Percentiles rank a stretch among this genome's conserved stretches.
Conservation (phyloP, 1,140 invertebrate species). For the Drosophila baimaii region DNA sequence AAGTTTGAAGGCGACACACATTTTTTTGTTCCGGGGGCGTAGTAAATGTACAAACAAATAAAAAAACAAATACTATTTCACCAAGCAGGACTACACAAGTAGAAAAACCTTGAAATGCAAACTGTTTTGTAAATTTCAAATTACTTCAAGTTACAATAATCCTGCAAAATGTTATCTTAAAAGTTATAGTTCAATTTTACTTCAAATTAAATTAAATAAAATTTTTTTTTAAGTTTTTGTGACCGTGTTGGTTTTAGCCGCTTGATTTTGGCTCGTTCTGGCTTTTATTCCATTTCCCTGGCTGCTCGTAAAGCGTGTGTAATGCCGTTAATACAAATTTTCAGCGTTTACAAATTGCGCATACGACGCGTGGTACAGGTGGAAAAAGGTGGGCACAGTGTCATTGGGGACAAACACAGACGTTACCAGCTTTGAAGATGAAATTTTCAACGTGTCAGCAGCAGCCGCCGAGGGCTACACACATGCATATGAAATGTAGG, state of each 20-base stretch:
- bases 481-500: conserved; percentile 12
- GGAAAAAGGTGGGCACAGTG: conserved; percentile 16
- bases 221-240: background rate
- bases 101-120: background rate
- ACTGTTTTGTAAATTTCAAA: background rate
- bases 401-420: conserved; percentile 44
- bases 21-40: conserved; percentile 35
- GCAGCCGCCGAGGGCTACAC: conserved; percentile 49
- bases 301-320: conserved; percentile 74
- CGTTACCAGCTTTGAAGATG: conserved; percentile 68
- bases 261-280: conserved; percentile 16
- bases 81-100: conserved; percentile 1
- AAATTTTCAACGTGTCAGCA: conserved; percentile 77
- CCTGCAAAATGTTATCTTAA: background rate
- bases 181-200: too few relatives aligned
- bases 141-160: background rate
- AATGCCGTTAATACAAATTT: conserved; percentile 80
- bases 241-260: conserved; percentile 9
- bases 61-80: conserved; percentile 45
- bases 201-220: background rate
- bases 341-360: conserved; percentile 79
- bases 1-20: conserved; percentile 41
- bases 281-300: conserved; percentile 44
- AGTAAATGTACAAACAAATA: too few relatives aligned
- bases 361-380: conserved; percentile 67